Percentiles rank a stretch among this genome's conserved stretches.
Evolutionary conservation across 2,888 invertebrate species (phyloP).

Genomic region (Lymantria dispar): DNA sequence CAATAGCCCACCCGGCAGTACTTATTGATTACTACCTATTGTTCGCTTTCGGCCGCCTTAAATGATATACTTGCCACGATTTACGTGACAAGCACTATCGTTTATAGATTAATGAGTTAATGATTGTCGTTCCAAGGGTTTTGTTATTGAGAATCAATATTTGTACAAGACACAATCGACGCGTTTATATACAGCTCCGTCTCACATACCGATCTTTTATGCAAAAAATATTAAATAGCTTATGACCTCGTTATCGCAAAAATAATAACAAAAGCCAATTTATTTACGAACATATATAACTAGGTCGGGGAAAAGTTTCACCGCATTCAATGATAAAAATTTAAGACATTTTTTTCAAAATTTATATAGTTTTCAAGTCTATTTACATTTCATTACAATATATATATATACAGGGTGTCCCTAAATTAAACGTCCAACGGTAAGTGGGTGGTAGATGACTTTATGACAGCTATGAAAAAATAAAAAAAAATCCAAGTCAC

Average conservation of each 20-base stretch:
- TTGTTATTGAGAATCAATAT: conserved; percentile 22
- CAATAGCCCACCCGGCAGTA: conserved; percentile 66
- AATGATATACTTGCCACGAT: conserved; percentile 74
- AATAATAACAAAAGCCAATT: background rate
- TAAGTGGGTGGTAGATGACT: too few species aligned
- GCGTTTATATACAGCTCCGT: conserved; percentile 6
- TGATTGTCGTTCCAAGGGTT: conserved; percentile 40
- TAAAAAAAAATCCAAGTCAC: too few species aligned
- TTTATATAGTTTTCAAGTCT: too few species aligned
- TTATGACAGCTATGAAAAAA: too few species aligned
- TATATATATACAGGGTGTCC: too few species aligned
- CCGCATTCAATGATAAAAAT: too few species aligned
- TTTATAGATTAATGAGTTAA: conserved; percentile 59
- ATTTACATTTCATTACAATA: too few species aligned
- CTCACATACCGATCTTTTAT: conserved; percentile 6
- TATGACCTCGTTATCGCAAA: background rate
- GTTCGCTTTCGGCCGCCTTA: conserved; percentile 68
- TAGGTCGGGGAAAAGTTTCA: too few species aligned
- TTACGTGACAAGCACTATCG: conserved; percentile 54
- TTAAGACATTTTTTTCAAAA: too few species aligned
- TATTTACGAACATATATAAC: too few species aligned
- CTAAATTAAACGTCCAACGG: too few species aligned
- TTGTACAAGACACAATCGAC: conserved; percentile 15
- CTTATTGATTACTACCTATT: conserved; percentile 79
- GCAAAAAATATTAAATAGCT: conserved; percentile 1